Percentiles rank a stretch among this genome's conserved stretches.
Evolutionary conservation across 2,797 vertebrate species (phyloP).

Genomic region (Pangasius larnaudii): DNA sequence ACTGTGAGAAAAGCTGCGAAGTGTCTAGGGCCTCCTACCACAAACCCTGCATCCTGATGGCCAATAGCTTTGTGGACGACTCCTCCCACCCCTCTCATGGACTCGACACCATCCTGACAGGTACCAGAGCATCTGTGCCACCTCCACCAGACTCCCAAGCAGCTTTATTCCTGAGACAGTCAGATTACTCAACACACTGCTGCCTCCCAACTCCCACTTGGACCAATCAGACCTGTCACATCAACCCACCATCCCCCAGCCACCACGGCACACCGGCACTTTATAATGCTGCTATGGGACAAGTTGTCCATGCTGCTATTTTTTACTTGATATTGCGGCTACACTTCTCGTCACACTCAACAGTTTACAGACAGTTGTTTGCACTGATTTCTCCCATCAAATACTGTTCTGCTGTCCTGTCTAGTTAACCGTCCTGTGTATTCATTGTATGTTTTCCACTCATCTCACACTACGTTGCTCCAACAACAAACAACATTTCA

Average conservation of each 20-base stretch:
- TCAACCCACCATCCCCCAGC: not conserved
- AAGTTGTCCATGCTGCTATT: not conserved
- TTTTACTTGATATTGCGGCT: not conserved
- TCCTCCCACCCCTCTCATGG: not conserved
- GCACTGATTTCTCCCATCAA: not conserved
- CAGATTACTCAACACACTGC: not conserved
- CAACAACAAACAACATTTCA: not conserved
- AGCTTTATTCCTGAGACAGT: not conserved
- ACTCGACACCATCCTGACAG: not conserved
- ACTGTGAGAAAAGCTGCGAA: not conserved
- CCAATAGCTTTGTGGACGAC: not conserved
- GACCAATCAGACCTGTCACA: constrained; percentile 7
- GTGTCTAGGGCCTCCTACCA: not conserved
- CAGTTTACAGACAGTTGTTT: not conserved
- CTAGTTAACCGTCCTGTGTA: not conserved
- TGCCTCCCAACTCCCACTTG: constrained; percentile 16
- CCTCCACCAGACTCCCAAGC: not conserved
- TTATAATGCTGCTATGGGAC: not conserved
- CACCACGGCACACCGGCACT: not conserved
- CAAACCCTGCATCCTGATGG: not conserved
- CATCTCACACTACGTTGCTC: not conserved
- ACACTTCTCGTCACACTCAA: not conserved
- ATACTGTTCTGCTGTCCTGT: not conserved
- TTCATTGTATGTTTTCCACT: not conserved
- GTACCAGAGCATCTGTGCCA: not conserved